A percentile compares a stretch with the other conserved stretches of the same genome.
These are phyloP conservation scores for Micromussa lordhowensis DNA, from an alignment of 92 coral and sea anemone genomes.

Conservation along the genomic window DNA sequence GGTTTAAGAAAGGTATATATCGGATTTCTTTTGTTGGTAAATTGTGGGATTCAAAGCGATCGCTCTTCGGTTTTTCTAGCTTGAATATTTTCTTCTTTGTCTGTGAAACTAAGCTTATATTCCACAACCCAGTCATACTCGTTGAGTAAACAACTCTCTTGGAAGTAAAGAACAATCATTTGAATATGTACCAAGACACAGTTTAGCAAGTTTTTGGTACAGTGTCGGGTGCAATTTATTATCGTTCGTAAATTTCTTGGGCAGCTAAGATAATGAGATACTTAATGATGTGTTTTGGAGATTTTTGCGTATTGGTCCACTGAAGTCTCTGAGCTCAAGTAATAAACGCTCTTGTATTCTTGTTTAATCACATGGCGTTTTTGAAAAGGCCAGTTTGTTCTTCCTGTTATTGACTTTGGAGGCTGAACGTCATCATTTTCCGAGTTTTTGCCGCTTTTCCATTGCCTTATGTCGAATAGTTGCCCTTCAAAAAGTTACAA, in stretches of 20 bases:
- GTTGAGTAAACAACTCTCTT: slow-evolving; percentile 16
- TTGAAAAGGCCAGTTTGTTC: slow-evolving; percentile 28
- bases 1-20: slow-evolving; percentile 22
- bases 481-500: neutral
- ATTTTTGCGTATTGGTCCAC: slow-evolving; percentile 27
- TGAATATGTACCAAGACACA: neutral
- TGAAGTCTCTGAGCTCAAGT: neutral
- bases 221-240: neutral
- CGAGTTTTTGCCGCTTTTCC: neutral
- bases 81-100: neutral
- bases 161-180: slow-evolving; percentile 2
- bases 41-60: slow-evolving; percentile 3
- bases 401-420: neutral
- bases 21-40: slow-evolving; percentile 40
- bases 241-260: neutral
- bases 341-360: slow-evolving; percentile 14
- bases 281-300: slow-evolving; percentile 5
- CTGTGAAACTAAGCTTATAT: too few species aligned
- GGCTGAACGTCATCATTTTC: neutral
- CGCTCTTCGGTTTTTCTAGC: neutral
- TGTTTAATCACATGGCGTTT: slow-evolving; percentile 48
- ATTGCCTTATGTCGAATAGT: neutral
- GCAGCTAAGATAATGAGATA: neutral
- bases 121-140: slow-evolving; percentile 2
- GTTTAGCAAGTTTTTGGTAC: slow-evolving; percentile 13